phyloP scores from a whole-genome alignment of 1,140 invertebrate species.

The Oedothorax gibbosus region DNA sequence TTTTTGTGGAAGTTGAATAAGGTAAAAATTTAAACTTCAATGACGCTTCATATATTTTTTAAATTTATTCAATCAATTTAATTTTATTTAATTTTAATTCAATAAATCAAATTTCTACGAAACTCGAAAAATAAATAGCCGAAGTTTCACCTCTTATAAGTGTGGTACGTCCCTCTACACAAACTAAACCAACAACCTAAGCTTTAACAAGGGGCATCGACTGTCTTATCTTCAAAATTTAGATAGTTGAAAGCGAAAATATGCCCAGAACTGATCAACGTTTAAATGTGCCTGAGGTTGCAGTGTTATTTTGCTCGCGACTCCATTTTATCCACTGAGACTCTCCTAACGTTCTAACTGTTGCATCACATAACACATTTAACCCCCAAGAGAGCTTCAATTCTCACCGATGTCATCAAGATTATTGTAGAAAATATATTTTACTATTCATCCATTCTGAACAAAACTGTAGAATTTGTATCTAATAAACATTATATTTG shows the following conservation, averaged over 20 bases:
- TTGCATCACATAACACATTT: constrained; percentile 29
- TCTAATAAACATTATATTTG: constrained; percentile 56
- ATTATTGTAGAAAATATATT: constrained; percentile 36
- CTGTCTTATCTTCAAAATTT: not conserved
- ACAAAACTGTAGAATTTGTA: constrained; percentile 54
- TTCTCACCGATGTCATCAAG: constrained; percentile 25
- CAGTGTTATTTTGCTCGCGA: not conserved
- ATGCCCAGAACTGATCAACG: not conserved
- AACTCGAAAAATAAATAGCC: not conserved
- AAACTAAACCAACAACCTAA: not conserved
- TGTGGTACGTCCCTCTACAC: not conserved
- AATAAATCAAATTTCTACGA: not conserved
- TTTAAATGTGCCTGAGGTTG: constrained; percentile 40
- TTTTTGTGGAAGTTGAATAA: too few species aligned
- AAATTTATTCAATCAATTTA: not conserved
- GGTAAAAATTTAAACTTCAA: too few species aligned
- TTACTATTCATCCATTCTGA: constrained; percentile 1
- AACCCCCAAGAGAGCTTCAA: constrained; percentile 39
- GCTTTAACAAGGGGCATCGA: not conserved
- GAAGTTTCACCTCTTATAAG: not conserved
- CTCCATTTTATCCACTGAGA: constrained; percentile 11
- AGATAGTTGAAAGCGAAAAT: not conserved
- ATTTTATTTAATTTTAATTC: not conserved
- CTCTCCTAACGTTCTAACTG: not conserved
- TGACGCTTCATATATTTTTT: too few species aligned